phyloP scores from a whole-genome alignment of 2,888 invertebrate genomes.

The Tetramorium bicarinatum region DNA sequence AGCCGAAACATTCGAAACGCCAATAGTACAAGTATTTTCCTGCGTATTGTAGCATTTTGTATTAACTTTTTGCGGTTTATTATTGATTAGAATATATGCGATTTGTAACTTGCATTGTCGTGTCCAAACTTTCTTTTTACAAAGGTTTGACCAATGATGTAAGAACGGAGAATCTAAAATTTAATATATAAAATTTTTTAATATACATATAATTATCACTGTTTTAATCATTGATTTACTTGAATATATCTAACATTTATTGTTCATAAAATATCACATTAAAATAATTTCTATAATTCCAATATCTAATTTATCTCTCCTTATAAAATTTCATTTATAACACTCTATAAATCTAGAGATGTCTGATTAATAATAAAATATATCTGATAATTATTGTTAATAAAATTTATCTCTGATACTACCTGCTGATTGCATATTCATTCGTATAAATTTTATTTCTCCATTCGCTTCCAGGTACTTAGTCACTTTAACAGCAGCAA shows the following conservation, averaged over 20 bases:
- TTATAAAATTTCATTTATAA: background rate
- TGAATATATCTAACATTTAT: background rate
- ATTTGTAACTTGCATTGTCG: slow-evolving; percentile 89
- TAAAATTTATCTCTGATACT: background rate
- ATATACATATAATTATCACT: background rate
- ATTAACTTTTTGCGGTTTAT: slow-evolving; percentile 1
- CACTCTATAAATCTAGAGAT: background rate
- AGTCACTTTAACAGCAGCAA: slow-evolving; percentile 53
- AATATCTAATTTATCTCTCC: slow-evolving; percentile 11
- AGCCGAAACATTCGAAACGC: background rate
- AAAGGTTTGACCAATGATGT: slow-evolving; percentile 57
- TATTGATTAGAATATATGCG: slow-evolving; percentile 85
- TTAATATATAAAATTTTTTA: slow-evolving; percentile 11
- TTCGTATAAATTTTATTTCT: slow-evolving; percentile 73
- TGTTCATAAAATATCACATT: background rate
- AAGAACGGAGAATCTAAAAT: slow-evolving; percentile 61
- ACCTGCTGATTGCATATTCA: slow-evolving; percentile 46
- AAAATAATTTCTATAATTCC: background rate
- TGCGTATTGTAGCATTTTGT: background rate
- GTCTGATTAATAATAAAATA: background rate
- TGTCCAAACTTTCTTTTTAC: slow-evolving; percentile 88
- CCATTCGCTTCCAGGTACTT: slow-evolving; percentile 78
- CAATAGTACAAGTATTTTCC: background rate
- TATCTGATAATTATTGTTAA: background rate
- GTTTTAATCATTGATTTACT: background rate